These are phyloP conservation scores for Salvelinus namaycush DNA, from an alignment of 2,113 vertebrate genomes.

Conservation along the genomic window DNA sequence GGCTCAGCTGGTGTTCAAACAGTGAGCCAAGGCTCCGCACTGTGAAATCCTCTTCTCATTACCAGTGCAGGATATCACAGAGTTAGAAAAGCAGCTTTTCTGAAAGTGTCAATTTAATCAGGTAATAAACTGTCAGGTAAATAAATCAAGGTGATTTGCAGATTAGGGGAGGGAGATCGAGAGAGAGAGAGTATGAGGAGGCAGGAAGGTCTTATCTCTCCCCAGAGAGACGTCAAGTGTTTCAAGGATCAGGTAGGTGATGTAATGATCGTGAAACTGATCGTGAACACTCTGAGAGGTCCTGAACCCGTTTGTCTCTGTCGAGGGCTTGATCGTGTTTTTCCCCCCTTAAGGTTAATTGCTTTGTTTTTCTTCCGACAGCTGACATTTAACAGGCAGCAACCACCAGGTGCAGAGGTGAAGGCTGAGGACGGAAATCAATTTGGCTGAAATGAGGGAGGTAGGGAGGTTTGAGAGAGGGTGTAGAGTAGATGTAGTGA, in stretches of 20 bases:
- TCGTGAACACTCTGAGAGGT: constrained; percentile 6
- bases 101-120: background rate
- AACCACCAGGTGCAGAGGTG: constrained; percentile 14
- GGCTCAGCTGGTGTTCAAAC: background rate
- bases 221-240: background rate
- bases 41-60: too few relatives aligned
- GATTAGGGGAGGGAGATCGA: background rate
- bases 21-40: too few relatives aligned
- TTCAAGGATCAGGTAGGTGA: constrained; percentile 18
- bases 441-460: constrained; percentile 4
- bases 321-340: constrained; percentile 16
- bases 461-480: too few relatives aligned
- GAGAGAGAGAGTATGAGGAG: background rate
- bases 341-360: constrained; percentile 32
- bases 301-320: constrained; percentile 21
- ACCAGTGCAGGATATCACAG: too few relatives aligned
- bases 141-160: background rate
- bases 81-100: background rate
- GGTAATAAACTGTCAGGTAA: background rate
- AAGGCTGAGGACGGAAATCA: constrained; percentile 26
- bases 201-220: background rate
- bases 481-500: background rate
- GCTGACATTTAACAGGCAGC: constrained; percentile 46
- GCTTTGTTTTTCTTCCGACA: constrained; percentile 23
- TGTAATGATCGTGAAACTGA: constrained; percentile 18